Evolutionary conservation across 2,113 vertebrate genomes (phyloP).

Genomic region (Meriones unguiculatus): DNA sequence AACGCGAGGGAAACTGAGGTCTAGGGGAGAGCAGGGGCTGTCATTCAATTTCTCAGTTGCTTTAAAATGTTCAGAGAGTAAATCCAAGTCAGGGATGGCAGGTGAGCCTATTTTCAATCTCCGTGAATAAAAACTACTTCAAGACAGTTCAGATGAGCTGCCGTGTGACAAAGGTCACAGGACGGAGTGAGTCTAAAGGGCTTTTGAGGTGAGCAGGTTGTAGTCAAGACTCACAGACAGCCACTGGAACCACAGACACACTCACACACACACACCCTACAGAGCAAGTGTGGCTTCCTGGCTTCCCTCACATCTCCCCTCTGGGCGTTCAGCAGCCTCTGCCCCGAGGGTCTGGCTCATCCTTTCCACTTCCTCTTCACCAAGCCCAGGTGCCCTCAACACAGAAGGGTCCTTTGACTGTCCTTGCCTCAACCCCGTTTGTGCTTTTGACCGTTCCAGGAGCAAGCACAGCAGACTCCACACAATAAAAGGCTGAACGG

Average conservation of each 20-base stretch:
- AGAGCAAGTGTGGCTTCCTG: not conserved
- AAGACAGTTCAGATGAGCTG: not conserved
- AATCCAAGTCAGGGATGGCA: not conserved
- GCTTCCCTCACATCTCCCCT: rapidly evolving
- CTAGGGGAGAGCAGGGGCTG: too few species aligned
- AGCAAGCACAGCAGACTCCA: not conserved
- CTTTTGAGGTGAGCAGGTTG: not conserved
- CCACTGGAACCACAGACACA: not conserved
- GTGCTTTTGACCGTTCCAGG: not conserved
- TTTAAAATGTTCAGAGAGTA: not conserved
- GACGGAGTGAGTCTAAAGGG: too few species aligned
- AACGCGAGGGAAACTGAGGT: not conserved
- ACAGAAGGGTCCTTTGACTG: not conserved
- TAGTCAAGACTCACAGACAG: not conserved
- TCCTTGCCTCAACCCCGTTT: rapidly evolving
- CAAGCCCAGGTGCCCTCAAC: not conserved
- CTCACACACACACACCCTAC: too few species aligned
- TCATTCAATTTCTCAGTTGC: too few species aligned
- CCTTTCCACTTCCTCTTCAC: not conserved
- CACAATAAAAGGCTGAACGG: rapidly evolving
- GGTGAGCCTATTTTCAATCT: rapidly evolving
- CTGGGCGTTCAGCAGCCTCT: rapidly evolving
- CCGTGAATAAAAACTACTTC: not conserved
- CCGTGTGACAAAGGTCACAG: not conserved
- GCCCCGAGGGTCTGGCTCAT: not conserved